Base-by-base conservation (phyloP, 2,797 vertebrate species). In the Mus caroli region DNA sequence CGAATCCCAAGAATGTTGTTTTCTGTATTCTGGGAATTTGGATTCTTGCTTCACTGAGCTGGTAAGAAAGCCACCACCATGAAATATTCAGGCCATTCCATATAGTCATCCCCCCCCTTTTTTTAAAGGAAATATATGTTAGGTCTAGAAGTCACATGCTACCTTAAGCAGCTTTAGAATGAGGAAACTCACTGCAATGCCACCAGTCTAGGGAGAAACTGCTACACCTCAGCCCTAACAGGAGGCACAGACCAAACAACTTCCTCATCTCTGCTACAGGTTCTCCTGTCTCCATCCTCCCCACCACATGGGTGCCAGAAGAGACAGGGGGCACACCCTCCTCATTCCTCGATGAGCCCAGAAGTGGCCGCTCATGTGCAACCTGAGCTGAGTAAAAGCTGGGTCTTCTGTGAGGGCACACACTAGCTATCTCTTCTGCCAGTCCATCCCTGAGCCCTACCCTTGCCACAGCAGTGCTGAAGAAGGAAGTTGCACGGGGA, bases 51-150 rank as follows among this genome's bases (percentile, higher is more conserved):
- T 98, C 99, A 99, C 97, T 99, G 99, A 37, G 99, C 99, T 22
- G 99, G 99, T 91, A 99, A 98, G 98, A 99, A 99, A 13, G 99
- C 99, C 46, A 99, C 99, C 8, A 99, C 99, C 99, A 99, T 99
- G 84, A 99, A 99, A 98, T 99, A 99, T 94, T 99, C 99, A 0
- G 99, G 99, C 99, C 99, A 99, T 92, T 99, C 99, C 98, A 99
- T 98, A 97, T 99, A 99, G 97, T 99, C 99, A 9, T 99, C 99
- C 95, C 13, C 54, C 54, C 98, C 50, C 10, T 8, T 50, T 50
- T 50, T 50, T 50, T 12, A 11, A 50, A 98, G 92, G 96, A 83
- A 82, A 62, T 73, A 26, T 94, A 97, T 62, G 1, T 95, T 97
- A 58, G 14, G 1, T 88, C 97, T 96, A 37, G 14, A 69, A 85